phyloP scores from a whole-genome alignment of 2,888 invertebrate species.

The Rhimphoctona megacephalus region DNA sequence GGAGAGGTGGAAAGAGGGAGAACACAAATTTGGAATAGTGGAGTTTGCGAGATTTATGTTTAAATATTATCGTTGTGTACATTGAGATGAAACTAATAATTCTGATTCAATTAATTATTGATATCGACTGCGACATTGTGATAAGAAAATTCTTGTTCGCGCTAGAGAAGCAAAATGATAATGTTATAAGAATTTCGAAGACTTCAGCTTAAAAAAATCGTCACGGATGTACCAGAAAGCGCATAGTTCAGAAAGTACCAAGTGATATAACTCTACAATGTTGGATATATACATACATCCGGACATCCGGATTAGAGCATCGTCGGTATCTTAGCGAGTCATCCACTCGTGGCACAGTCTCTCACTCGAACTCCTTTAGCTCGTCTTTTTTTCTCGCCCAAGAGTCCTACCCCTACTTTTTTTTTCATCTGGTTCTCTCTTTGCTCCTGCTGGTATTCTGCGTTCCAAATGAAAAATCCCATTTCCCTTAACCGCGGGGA shows the following conservation, averaged over 20 bases:
- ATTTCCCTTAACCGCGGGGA: conserved; percentile 74
- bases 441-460: conserved; percentile 67
- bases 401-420: conserved; percentile 9
- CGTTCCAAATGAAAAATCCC: conserved; percentile 78
- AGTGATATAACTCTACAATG: not conserved
- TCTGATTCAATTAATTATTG: not conserved
- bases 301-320: conserved; percentile 46
- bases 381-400: conserved; percentile 36
- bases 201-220: not conserved
- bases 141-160: not conserved
- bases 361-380: conserved; percentile 55
- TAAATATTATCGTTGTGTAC: not conserved
- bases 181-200: not conserved
- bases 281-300: not conserved
- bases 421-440: conserved; percentile 16
- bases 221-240: not conserved
- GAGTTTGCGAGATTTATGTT: not conserved
- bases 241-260: not conserved
- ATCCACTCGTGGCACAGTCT: conserved; percentile 66
- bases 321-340: conserved; percentile 67
- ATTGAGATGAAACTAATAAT: not conserved
- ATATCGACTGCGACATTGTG: not conserved
- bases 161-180: not conserved
- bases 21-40: not conserved
- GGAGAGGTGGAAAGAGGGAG: not conserved